phyloP scores from a whole-genome alignment of 2,888 invertebrate species.

The Troilus luridus region DNA sequence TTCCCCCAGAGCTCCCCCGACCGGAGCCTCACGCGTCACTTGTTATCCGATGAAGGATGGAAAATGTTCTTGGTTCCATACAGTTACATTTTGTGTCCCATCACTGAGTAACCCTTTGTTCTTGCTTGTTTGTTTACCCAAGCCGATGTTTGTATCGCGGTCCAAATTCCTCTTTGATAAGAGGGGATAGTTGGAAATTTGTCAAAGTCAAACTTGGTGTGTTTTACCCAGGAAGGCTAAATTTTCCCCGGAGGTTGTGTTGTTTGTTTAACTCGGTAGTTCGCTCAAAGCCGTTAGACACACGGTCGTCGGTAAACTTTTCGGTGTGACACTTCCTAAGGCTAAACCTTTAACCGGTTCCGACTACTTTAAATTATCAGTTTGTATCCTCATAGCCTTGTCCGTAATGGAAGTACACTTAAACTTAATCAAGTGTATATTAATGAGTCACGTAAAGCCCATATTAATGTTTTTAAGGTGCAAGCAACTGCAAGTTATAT shows the following conservation, averaged over 20 bases:
- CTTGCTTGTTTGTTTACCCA: not conserved
- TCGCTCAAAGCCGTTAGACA: not conserved
- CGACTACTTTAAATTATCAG: not conserved
- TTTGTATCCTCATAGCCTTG: not conserved
- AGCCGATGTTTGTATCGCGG: not conserved
- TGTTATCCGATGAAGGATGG: slow-evolving; percentile 20
- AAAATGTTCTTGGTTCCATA: slow-evolving; percentile 1
- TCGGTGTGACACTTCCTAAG: not conserved
- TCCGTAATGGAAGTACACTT: not conserved
- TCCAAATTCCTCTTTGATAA: not conserved
- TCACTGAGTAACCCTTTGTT: not conserved
- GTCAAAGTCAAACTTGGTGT: slow-evolving; percentile 8
- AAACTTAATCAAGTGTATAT: not conserved
- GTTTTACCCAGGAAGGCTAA: not conserved
- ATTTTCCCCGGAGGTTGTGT: not conserved
- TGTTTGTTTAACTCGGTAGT: not conserved
- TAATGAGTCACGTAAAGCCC: not conserved
- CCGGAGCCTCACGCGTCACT: not conserved
- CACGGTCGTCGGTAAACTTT: not conserved
- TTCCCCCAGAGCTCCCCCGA: not conserved
- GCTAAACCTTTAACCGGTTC: not conserved
- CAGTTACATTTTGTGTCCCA: not conserved
- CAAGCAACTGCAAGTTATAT: no score
- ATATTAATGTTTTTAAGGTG: not conserved
- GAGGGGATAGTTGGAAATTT: not conserved